These are phyloP conservation scores for Athetis lepigone DNA, from an alignment of 2,888 invertebrate genomes.

Conservation along the genomic window DNA sequence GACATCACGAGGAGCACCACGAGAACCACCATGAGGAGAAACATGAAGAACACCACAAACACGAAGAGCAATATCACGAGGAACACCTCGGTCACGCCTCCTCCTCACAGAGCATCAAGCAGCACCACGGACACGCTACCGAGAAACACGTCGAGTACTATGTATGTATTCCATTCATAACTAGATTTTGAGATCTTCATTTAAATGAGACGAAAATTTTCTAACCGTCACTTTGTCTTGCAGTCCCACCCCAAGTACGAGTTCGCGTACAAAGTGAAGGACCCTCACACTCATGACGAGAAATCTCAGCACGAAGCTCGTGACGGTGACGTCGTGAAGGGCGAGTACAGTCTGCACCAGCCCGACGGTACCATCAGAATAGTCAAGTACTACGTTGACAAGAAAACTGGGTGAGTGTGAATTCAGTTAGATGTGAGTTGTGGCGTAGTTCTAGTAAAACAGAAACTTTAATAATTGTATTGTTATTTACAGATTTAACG, in stretches of 20 bases:
- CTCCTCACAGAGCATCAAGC: slow-evolving; percentile 59
- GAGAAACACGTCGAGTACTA: slow-evolving; percentile 65
- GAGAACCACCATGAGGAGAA: slow-evolving; percentile 20
- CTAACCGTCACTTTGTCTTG: not conserved
- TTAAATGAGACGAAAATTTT: not conserved
- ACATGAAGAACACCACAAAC: slow-evolving; percentile 20
- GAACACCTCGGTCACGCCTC: slow-evolving; percentile 47
- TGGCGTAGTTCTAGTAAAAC: not conserved
- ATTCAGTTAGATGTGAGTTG: not conserved
- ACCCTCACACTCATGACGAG: slow-evolving; percentile 87
- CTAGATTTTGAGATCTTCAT: not conserved
- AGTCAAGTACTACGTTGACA: slow-evolving; percentile 85
- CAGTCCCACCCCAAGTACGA: slow-evolving; percentile 83
- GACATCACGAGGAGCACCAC: slow-evolving; percentile 29
- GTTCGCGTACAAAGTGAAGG: slow-evolving; percentile 85
- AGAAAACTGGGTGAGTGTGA: slow-evolving; percentile 65
- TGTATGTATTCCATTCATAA: slow-evolving; percentile 43
- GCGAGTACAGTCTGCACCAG: slow-evolving; percentile 88
- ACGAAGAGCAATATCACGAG: not conserved
- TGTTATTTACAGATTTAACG: slow-evolving; percentile 67
- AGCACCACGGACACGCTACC: slow-evolving; percentile 58
- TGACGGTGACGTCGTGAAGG: slow-evolving; percentile 90
- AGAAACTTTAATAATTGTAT: not conserved
- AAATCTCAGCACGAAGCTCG: slow-evolving; percentile 86
- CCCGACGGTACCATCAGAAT: slow-evolving; percentile 81